Base-by-base conservation (phyloP, 2,113 vertebrate species). In the Strigops habroptila region DNA sequence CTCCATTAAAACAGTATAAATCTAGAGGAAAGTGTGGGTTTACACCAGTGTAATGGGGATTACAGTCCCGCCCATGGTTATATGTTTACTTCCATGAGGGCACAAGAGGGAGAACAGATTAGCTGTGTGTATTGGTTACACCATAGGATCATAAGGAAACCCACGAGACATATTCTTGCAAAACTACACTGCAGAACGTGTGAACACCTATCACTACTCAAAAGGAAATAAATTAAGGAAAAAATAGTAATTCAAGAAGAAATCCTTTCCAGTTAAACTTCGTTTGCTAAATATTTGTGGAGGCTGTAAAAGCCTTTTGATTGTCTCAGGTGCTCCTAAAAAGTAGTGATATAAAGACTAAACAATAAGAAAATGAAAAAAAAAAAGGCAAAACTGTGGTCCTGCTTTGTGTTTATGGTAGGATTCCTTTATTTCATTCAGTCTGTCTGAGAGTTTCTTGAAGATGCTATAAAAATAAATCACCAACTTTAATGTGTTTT, bases 41-140 rank as follows among this genome's bases (percentile, higher is more conserved):
- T 73, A 59, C 27, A 37, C 10, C 28, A 18, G 10, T 7, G 5
- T 8, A 25, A 70, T 7, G 12, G 37, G 24, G 31, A 76, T 43
- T 18, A 12, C 31, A 14, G 41, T 9, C 22, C 43, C 48, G 28
- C 19, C 74, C 30, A 2, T 8, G 14, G 12, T 60, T 83, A 73
- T 27, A 18, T 12, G 15, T 16, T 70, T 41, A 16, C 9, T n/a
- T 31, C 57, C 1, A 1, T 12, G 30, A 2, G 3, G 14, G 30
- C 43, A 65, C 6, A 79, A 57, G 51, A 59, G 13, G 27, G 3
- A 74, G 23, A 73, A 18, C 2, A 64, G 12, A 37, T 33, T 53
- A n/a, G 10, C 0, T 1, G 8, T 31, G 14, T 1, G 1, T 6
- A 4, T 15, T 17, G 35, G 39, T 30, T 51, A 27, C n/a, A 43